These are phyloP conservation scores for Pseudomyrmex dendroicus DNA, from an alignment of 1,140 invertebrate species.

Conservation along the genomic window DNA sequence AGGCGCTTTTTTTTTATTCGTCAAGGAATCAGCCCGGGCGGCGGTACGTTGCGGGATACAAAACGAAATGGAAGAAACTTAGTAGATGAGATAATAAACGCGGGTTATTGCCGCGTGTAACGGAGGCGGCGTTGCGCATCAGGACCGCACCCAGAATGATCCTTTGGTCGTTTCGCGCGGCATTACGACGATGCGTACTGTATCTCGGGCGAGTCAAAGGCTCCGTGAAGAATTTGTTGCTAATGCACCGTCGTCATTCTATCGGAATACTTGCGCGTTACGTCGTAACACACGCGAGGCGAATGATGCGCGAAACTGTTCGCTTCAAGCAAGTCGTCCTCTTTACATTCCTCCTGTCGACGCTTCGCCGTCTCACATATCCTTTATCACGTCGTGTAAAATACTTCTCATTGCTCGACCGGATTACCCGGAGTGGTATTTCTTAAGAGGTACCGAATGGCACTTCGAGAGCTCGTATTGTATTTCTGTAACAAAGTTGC, in stretches of 20 bases:
- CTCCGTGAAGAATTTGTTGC: conserved; percentile 30
- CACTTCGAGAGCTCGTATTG: not conserved
- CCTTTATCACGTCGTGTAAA: conserved; percentile 44
- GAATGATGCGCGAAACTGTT: conserved; percentile 44
- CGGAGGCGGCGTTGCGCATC: not conserved
- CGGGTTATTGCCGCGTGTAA: not conserved
- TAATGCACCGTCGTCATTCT: conserved; percentile 44
- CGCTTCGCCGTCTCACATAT: conserved; percentile 48
- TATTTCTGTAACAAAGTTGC: not conserved
- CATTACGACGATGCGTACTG: conserved; percentile 9
- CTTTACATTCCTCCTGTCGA: conserved; percentile 29
- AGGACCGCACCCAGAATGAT: too few species aligned
- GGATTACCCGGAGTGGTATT: conserved; percentile 36
- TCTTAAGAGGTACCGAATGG: conserved; percentile 24
- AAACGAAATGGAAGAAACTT: conserved; percentile 33
- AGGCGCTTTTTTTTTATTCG: conserved; percentile 14
- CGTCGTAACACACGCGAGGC: conserved; percentile 25
- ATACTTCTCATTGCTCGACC: conserved; percentile 28
- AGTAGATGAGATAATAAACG: conserved; percentile 53
- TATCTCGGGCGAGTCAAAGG: not conserved
- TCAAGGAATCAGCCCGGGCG: not conserved
- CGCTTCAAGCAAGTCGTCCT: conserved; percentile 28
- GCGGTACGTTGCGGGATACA: not conserved
- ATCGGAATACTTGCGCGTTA: conserved; percentile 25
- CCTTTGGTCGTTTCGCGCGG: not conserved